These are phyloP conservation scores for Bombylius discolor DNA, from an alignment of 2,888 invertebrate genomes.

Conservation along the genomic window DNA sequence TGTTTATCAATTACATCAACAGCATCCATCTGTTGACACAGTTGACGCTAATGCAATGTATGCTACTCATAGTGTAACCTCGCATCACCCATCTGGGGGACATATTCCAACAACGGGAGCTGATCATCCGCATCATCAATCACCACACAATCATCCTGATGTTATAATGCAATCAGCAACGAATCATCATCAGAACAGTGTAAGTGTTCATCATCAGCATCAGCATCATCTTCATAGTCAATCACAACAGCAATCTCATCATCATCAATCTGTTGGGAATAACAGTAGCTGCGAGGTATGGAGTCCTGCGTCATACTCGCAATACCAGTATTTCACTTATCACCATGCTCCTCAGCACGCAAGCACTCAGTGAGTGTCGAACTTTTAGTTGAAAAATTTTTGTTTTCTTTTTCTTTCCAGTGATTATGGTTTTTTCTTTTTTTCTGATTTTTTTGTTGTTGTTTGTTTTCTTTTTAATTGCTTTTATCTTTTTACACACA, in stretches of 20 bases:
- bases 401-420: conserved; percentile 14
- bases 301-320: conserved; percentile 41
- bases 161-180: conserved; percentile 15
- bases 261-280: conserved; percentile 34
- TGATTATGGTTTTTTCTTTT: conserved; percentile 9
- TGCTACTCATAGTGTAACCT: conserved; percentile 13
- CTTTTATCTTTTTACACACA: too few species aligned
- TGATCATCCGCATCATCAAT: conserved; percentile 15
- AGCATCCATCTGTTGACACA: conserved; percentile 8
- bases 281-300: conserved; percentile 50
- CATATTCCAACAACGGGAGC: not conserved
- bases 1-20: conserved; percentile 14
- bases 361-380: conserved; percentile 45
- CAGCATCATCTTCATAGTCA: conserved; percentile 18
- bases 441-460: conserved; percentile 5
- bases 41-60: conserved; percentile 4
- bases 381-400: conserved; percentile 16
- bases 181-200: conserved; percentile 6
- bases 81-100: conserved; percentile 5
- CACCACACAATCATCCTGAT: conserved; percentile 15
- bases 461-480: not conserved
- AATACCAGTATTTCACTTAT: conserved; percentile 54
- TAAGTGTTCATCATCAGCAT: conserved; percentile 20
- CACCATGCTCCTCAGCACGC: conserved; percentile 42
- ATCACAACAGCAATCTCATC: conserved; percentile 14